Base-by-base conservation (phyloP, 2,888 invertebrate genomes). In the Hirudinaria manillensis region DNA sequence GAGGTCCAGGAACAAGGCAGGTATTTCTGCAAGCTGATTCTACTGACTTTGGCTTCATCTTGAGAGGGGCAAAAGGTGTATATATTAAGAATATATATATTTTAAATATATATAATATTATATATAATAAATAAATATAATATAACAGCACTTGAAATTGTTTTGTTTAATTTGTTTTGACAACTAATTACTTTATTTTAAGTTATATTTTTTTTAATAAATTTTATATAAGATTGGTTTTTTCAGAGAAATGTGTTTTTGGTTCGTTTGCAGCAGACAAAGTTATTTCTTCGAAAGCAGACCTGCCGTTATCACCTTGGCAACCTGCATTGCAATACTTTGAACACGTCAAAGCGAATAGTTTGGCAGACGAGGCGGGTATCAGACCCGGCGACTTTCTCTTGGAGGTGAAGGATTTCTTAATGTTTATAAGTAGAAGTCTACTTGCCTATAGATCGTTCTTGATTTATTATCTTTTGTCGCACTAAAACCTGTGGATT, bases 281-380 rank as follows among this genome's bases (percentile, higher is more conserved):
- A 24, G n/a, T 61, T 1, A 61, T 4, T 61, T 29, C 61, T 61
- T 16, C 61, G n/a, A 61, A n/a, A 61, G 24, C 29, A 29, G 29
- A 16, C n/a, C 32, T 68, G 4, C 3, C 10, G 29, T 32, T 32
- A 7, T 6, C 68, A 29, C 36, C 34, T 29, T 29, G 7, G 7
- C 68, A 34, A 10, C 68, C 68, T 36, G 29, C 68, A 74, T 88
- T 99, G 74, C 98, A 99, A 87, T 99, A 84, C 79, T 81, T 85
- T 78, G 99, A 99, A 84, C 95, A 95, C 82, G 97, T 99, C 10
- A 97, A 98, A 87, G 91, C 92, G 70, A 93, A 93, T n/a, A 97
- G 98, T 76, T 95, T 95, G 65, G 97, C 98, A 0, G 96, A 98
- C 86, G 89, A 93, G 85, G 94, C 97, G 2, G 98, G 98, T 0